These are phyloP conservation scores for Channa striata DNA, from an alignment of 2,797 vertebrate species.

Conservation along the genomic window DNA sequence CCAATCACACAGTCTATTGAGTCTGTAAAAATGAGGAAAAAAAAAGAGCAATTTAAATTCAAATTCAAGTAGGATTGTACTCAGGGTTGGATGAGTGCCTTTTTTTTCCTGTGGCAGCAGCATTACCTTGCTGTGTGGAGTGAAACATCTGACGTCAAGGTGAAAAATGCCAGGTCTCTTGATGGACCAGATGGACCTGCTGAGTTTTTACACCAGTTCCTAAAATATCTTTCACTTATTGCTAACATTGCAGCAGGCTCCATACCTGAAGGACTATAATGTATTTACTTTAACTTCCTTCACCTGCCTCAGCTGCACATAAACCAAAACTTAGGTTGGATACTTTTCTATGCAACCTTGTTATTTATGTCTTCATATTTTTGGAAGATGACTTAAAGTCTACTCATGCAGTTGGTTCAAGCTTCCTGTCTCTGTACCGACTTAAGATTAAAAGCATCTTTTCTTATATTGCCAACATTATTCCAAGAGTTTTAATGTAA, in stretches of 20 bases:
- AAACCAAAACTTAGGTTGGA: conserved; percentile 10
- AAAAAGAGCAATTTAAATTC: conserved; percentile 35
- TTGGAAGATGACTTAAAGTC: conserved; percentile 9
- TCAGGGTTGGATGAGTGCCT: not conserved
- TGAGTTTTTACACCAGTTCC: conserved; percentile 49
- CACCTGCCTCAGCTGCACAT: conserved; percentile 25
- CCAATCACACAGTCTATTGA: conserved; percentile 55
- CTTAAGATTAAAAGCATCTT: conserved; percentile 20
- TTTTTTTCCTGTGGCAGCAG: conserved; percentile 13
- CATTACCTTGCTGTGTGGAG: conserved; percentile 17
- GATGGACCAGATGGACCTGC: conserved; percentile 68
- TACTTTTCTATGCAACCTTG: not conserved
- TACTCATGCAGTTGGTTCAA: not conserved
- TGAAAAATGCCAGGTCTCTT: conserved; percentile 57
- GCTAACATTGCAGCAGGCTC: conserved; percentile 18
- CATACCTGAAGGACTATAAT: conserved; percentile 10
- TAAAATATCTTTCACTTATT: conserved; percentile 31
- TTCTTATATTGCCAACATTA: not conserved
- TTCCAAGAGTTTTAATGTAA: conserved; percentile 6
- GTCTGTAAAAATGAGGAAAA: conserved; percentile 37
- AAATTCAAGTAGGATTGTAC: not conserved
- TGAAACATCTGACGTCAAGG: conserved; percentile 54
- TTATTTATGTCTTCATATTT: conserved; percentile 28
- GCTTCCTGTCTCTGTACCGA: conserved; percentile 4
- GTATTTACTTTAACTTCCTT: conserved; percentile 10